A percentile compares a stretch with the other conserved stretches of the same genome.
phyloP scores from a whole-genome alignment of 2,113 vertebrate species.

The Brachypodius melanocephalos region DNA sequence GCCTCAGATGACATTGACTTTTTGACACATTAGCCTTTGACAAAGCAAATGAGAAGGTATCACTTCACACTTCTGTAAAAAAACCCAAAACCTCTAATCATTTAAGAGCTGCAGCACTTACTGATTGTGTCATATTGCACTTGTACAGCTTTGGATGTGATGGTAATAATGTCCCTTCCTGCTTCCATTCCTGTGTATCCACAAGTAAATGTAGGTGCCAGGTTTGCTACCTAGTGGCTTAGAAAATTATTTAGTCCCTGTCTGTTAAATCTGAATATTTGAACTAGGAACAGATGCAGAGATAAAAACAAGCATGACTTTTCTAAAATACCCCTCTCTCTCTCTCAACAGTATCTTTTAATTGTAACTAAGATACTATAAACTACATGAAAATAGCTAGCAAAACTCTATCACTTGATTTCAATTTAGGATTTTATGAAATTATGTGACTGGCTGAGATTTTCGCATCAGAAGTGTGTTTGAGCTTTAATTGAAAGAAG shows the following conservation, averaged over 20 bases:
- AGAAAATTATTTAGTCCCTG: neutral
- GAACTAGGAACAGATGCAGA: neutral
- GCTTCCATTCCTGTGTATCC: neutral
- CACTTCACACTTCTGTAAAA: neutral
- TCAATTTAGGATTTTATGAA: neutral
- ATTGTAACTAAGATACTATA: neutral
- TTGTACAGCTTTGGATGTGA: neutral
- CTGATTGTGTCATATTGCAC: neutral
- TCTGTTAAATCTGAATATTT: neutral
- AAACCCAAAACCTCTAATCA: neutral
- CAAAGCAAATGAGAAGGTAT: neutral
- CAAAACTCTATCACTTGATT: neutral
- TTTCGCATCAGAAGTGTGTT: neutral
- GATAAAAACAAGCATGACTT: neutral
- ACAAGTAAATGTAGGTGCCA: neutral
- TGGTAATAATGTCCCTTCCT: neutral
- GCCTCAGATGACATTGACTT: neutral
- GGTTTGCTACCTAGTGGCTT: neutral
- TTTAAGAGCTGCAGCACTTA: neutral
- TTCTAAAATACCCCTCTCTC: neutral
- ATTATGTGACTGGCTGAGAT: neutral
- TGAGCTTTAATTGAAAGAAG: neutral
- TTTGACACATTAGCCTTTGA: neutral
- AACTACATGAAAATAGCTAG: neutral
- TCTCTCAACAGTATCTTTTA: neutral